These are phyloP conservation scores for Phodopus roborovskii DNA, from an alignment of 2,113 vertebrate genomes.

Conservation along the genomic window DNA sequence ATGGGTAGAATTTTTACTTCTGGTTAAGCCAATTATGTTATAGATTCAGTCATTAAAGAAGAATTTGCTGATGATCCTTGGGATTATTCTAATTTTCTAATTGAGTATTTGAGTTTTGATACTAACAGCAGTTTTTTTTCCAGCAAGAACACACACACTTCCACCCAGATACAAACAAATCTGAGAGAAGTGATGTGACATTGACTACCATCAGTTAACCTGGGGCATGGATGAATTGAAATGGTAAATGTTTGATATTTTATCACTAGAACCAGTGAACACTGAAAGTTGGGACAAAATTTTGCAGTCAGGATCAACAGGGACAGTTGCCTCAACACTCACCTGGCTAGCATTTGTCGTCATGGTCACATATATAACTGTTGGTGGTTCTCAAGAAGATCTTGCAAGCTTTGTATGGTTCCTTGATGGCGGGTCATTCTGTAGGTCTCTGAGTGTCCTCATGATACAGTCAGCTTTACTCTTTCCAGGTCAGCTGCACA, in stretches of 20 bases:
- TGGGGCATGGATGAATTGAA: not conserved
- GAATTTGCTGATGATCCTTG: not conserved
- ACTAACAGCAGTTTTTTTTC: not conserved
- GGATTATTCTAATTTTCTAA: not conserved
- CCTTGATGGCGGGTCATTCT: not conserved
- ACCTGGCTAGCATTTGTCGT: not conserved
- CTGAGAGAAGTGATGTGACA: not conserved
- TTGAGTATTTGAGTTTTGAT: not conserved
- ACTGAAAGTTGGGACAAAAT: not conserved
- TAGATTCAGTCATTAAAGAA: not conserved
- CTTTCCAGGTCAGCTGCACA: not conserved
- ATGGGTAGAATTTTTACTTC: not conserved
- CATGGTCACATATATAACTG: not conserved
- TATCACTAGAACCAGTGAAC: not conserved
- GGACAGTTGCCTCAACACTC: not conserved
- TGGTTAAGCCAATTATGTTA: not conserved
- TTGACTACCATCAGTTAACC: not conserved
- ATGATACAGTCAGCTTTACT: not conserved
- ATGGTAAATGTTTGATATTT: not conserved
- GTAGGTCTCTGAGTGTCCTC: not conserved
- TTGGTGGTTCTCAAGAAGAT: not conserved
- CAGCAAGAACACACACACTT: not conserved
- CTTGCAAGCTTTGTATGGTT: not conserved
- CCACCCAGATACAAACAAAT: not conserved
- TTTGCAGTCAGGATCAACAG: not conserved